Percentiles rank a stretch among this genome's conserved stretches.
phyloP scores from a whole-genome alignment of 1,140 invertebrate genomes.

The Marisa cornuarietis region DNA sequence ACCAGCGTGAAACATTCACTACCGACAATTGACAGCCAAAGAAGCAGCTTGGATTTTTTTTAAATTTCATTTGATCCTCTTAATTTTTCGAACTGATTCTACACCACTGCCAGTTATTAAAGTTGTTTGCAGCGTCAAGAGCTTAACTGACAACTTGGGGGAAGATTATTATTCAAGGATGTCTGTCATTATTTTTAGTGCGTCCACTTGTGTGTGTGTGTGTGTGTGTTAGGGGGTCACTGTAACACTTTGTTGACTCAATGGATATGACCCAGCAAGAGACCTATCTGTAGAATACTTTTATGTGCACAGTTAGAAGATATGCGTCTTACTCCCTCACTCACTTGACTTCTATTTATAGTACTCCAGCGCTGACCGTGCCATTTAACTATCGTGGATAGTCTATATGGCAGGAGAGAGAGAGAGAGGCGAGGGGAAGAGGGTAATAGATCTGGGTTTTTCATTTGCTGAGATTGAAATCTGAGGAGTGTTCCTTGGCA shows the following conservation, averaged over 20 bases:
- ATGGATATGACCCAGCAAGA: not conserved
- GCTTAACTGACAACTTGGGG: not conserved
- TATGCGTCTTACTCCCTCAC: not conserved
- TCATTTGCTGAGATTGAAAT: too few relatives aligned
- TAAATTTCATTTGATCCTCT: too few relatives aligned
- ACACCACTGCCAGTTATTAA: not conserved
- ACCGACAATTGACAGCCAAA: too few relatives aligned
- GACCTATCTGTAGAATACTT: not conserved
- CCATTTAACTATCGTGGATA: not conserved
- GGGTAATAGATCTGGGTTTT: too few relatives aligned
- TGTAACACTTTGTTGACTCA: not conserved
- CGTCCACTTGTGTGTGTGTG: not conserved
- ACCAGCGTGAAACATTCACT: too few relatives aligned
- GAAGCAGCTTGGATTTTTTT: too few relatives aligned
- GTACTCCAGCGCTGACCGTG: not conserved
- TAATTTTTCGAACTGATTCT: not conserved
- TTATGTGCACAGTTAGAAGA: not conserved
- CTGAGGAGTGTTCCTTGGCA: too few relatives aligned
- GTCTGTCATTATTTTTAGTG: not conserved
- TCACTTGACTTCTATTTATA: not conserved
- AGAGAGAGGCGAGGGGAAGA: too few relatives aligned
- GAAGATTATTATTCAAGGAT: constrained; percentile 1
- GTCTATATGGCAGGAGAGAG: not conserved
- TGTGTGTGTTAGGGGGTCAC: not conserved
- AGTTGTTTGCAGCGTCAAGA: not conserved